Percentiles rank a stretch among this genome's conserved stretches.
phyloP scores from a whole-genome alignment of 2,888 invertebrate genomes.

The Halocaridina rubra region DNA sequence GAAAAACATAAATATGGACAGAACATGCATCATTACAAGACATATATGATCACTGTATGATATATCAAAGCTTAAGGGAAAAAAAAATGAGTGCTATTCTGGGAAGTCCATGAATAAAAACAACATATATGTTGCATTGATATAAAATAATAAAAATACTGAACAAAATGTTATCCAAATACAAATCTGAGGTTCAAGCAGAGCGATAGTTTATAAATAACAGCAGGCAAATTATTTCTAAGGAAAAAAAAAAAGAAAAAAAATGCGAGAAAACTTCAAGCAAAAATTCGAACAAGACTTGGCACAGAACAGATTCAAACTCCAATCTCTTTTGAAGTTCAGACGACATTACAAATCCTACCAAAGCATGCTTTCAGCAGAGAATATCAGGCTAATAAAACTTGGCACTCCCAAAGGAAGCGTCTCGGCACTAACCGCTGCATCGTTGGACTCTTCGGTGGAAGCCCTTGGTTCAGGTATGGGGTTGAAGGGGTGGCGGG shows the following conservation, averaged over 20 bases:
- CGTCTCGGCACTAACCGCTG: slow-evolving; percentile 71
- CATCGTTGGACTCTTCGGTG: slow-evolving; percentile 84
- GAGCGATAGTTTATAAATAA: slow-evolving; percentile 3
- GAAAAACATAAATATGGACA: no score
- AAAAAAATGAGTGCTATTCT: no score
- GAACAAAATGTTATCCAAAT: no score
- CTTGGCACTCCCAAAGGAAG: background rate
- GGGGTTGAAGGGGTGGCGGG: slow-evolving; percentile 92
- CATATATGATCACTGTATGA: no score
- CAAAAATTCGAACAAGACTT: background rate
- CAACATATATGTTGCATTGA: no score
- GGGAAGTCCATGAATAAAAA: no score
- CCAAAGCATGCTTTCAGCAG: background rate
- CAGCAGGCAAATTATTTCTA: slow-evolving; percentile 21
- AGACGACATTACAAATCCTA: background rate
- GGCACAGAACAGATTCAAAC: background rate
- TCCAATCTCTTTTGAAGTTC: background rate
- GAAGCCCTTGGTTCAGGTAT: slow-evolving; percentile 82
- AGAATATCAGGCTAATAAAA: background rate
- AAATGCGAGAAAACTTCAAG: background rate
- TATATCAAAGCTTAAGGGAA: no score
- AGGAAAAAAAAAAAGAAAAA: no score
- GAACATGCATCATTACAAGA: no score
- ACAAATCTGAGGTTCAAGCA: background rate
- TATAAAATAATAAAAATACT: no score